Conservation (phyloP, 2,113 vertebrate genomes). For the Neofelis nebulosa region DNA sequence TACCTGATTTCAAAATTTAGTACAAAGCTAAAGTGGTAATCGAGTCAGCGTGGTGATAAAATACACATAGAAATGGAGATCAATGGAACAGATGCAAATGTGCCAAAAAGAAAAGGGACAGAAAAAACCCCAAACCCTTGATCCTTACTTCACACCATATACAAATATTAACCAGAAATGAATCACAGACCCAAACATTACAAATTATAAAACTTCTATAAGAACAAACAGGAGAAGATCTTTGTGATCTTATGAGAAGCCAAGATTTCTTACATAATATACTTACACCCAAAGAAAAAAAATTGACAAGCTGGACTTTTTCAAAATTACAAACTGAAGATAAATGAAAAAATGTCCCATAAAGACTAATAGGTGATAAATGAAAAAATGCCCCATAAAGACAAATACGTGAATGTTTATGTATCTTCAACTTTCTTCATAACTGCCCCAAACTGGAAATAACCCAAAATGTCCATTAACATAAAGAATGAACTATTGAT, state of each 20-base stretch:
- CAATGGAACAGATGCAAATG: not conserved
- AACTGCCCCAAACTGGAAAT: not conserved
- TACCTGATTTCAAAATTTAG: not conserved
- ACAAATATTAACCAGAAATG: not conserved
- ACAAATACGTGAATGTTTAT: not conserved
- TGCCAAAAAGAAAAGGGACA: not conserved
- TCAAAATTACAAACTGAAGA: not conserved
- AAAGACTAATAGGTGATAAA: conserved; percentile 6
- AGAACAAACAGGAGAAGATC: not conserved
- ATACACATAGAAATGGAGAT: not conserved
- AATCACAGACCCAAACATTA: not conserved
- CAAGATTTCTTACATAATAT: not conserved
- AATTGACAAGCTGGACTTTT: not conserved
- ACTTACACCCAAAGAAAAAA: conserved; percentile 22
- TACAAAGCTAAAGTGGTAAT: not conserved
- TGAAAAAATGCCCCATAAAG: not conserved
- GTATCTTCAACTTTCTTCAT: conserved; percentile 28
- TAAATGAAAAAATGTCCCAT: not conserved
- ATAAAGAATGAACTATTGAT: not conserved
- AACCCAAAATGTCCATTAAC: not conserved
- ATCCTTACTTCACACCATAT: not conserved
- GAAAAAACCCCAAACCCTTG: not conserved
- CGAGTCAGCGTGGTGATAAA: not conserved
- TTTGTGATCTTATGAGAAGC: not conserved
- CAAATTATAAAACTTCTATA: not conserved